phyloP scores from a whole-genome alignment of 2,888 invertebrate species.

The Oligia strigilis region DNA sequence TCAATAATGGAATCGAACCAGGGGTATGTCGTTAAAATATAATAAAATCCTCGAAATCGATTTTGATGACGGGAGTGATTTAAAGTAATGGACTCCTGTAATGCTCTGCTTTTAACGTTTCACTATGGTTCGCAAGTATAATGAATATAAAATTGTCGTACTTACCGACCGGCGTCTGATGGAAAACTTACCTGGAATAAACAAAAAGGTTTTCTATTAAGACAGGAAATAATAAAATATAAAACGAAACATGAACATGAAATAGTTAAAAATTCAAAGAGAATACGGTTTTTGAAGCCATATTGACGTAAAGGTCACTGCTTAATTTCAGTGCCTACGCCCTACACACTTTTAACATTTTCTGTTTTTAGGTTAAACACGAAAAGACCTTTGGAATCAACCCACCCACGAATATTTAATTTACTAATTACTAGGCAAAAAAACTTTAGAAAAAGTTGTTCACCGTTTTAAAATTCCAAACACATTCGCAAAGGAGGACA shows the following conservation, averaged over 20 bases:
- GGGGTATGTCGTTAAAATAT: slow-evolving; percentile 62
- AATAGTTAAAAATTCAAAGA: slow-evolving; percentile 23
- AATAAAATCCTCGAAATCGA: slow-evolving; percentile 62
- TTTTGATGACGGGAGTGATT: slow-evolving; percentile 62
- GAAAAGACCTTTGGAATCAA: slow-evolving; percentile 1
- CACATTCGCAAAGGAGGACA: not conserved
- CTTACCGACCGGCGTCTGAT: slow-evolving; percentile 63
- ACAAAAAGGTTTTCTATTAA: slow-evolving; percentile 47
- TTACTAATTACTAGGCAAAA: not conserved
- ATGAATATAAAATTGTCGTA: slow-evolving; percentile 65
- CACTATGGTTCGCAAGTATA: slow-evolving; percentile 48
- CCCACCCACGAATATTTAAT: not conserved
- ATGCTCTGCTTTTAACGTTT: slow-evolving; percentile 61
- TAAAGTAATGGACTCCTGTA: slow-evolving; percentile 63
- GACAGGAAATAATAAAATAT: slow-evolving; percentile 32
- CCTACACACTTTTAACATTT: slow-evolving; percentile 14
- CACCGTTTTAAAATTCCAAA: slow-evolving; percentile 1
- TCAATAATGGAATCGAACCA: slow-evolving; percentile 28
- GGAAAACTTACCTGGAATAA: slow-evolving; percentile 70
- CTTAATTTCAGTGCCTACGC: slow-evolving; percentile 7
- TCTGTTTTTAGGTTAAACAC: slow-evolving; percentile 3
- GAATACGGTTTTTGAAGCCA: slow-evolving; percentile 17
- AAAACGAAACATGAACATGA: not conserved
- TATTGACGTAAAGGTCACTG: slow-evolving; percentile 32
- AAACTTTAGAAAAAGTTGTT: not conserved